Conservation (phyloP, 2,888 invertebrate species). For the Acrobasis consociella region DNA sequence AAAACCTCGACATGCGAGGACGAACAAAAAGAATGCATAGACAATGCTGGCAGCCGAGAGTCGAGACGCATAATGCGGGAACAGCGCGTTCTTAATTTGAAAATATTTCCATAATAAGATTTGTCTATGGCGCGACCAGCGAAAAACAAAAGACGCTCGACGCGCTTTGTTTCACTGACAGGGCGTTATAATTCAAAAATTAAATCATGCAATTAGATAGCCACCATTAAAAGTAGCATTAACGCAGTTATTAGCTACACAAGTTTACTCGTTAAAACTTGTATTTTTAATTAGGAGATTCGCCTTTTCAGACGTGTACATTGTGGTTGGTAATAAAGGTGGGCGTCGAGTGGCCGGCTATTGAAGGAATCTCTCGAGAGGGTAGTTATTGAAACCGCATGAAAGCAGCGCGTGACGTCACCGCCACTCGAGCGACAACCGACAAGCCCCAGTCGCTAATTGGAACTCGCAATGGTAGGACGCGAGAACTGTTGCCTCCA, state of each 20-base stretch:
- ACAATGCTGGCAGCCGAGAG: constrained; percentile 81
- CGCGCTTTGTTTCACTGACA: constrained; percentile 70
- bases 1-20: constrained; percentile 80
- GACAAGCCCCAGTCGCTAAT: constrained; percentile 79
- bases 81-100: constrained; percentile 80
- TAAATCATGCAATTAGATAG: constrained; percentile 47
- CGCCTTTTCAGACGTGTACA: constrained; percentile 70
- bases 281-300: constrained; percentile 67
- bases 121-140: constrained; percentile 77
- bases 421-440: constrained; percentile 62
- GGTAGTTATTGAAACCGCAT: constrained; percentile 80
- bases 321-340: constrained; percentile 78
- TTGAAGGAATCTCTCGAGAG: constrained; percentile 77
- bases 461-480: constrained; percentile 78
- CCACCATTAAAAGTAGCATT: constrained; percentile 37
- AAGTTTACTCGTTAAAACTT: constrained; percentile 74
- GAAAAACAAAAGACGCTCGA: constrained; percentile 69
- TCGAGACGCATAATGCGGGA: constrained; percentile 82
- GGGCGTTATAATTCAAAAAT: constrained; percentile 73
- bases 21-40: constrained; percentile 78
- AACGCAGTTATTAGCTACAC: constrained; percentile 68
- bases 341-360: constrained; percentile 76
- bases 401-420: constrained; percentile 79
- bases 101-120: constrained; percentile 83
- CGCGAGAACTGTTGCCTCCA: constrained; percentile 78